phyloP scores from a whole-genome alignment of 2,888 invertebrate species.

The Arge pagana region DNA sequence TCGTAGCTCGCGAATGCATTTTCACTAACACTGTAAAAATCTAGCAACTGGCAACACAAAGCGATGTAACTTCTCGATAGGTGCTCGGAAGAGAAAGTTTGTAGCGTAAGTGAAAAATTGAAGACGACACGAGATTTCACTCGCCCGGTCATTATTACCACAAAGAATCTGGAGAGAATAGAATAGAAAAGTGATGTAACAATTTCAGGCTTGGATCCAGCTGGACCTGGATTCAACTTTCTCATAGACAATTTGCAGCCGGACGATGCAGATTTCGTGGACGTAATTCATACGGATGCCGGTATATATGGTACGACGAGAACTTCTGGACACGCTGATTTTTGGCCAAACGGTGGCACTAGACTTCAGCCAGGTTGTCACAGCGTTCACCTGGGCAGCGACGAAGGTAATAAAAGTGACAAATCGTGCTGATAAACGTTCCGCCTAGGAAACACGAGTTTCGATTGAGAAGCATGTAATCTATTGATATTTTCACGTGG shows the following conservation, averaged over 20 bases:
- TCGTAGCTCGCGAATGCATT: no score
- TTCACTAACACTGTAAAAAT: no score
- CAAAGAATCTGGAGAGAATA: no score
- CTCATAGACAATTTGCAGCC: constrained; percentile 43
- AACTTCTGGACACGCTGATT: constrained; percentile 56
- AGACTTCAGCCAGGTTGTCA: constrained; percentile 61
- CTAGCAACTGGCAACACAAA: no score
- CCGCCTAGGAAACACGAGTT: no score
- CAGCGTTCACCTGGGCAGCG: constrained; percentile 33
- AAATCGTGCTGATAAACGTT: not conserved
- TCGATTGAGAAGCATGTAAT: constrained; percentile 3
- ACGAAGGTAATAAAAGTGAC: constrained; percentile 16
- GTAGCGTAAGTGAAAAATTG: no score
- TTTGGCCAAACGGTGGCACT: constrained; percentile 60
- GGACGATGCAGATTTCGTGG: constrained; percentile 59
- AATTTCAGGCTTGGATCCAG: constrained; percentile 60
- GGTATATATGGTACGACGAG: constrained; percentile 55
- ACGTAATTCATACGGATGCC: constrained; percentile 61
- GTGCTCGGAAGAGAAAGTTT: no score
- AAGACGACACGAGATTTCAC: no score
- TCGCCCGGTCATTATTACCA: no score
- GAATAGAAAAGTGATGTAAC: no score
- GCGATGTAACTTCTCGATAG: no score
- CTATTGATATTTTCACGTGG: no score
- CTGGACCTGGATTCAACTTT: constrained; percentile 59